These are phyloP conservation scores for Cyrtonyx montezumae DNA, from an alignment of 2,113 vertebrate genomes.

Conservation along the genomic window DNA sequence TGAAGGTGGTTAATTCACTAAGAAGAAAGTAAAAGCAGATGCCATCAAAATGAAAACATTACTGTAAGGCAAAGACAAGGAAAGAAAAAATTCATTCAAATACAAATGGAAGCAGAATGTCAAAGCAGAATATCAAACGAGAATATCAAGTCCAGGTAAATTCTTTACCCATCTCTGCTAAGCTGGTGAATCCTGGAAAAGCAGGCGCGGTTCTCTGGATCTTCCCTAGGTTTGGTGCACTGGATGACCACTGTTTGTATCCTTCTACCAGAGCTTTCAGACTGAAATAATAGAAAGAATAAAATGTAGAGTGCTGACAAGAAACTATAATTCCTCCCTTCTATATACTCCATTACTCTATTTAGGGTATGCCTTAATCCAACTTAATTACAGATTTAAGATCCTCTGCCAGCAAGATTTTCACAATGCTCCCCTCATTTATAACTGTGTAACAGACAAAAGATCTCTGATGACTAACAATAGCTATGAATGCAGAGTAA, in stretches of 20 bases:
- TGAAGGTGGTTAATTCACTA: background rate
- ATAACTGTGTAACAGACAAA: background rate
- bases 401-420: background rate
- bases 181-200: conserved; percentile 91
- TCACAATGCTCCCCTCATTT: background rate
- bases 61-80: background rate
- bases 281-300: conserved; percentile 68
- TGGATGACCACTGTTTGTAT: conserved; percentile 92
- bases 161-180: conserved; percentile 90
- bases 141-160: background rate
- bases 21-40: background rate
- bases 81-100: background rate
- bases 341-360: background rate
- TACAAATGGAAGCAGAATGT: background rate
- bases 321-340: background rate
- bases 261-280: conserved; percentile 87
- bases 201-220: conserved; percentile 87
- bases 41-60: background rate
- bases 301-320: background rate
- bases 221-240: conserved; percentile 92
- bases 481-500: background rate
- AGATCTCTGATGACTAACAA: background rate
- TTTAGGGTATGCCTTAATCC: background rate
- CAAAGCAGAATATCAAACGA: background rate
- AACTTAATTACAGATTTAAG: background rate